phyloP scores from a whole-genome alignment of 2,888 invertebrate genomes.

The Protodeltote pygarga region DNA sequence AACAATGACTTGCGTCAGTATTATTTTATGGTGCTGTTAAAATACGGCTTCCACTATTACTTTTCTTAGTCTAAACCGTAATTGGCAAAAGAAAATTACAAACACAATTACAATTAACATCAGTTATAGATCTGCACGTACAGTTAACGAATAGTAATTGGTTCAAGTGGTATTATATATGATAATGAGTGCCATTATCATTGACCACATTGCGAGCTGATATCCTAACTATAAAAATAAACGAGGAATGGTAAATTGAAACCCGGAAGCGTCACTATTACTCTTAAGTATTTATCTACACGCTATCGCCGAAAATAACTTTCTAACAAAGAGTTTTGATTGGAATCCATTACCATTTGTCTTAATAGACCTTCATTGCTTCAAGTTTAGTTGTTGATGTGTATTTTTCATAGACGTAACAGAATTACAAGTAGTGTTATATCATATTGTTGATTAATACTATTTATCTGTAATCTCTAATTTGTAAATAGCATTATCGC shows the following conservation, averaged over 20 bases:
- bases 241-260: constrained; percentile 54
- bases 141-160: constrained; percentile 58
- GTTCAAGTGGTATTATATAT: constrained; percentile 46
- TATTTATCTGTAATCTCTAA: constrained; percentile 35
- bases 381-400: constrained; percentile 19
- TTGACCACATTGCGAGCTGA: constrained; percentile 48
- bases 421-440: constrained; percentile 22
- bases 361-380: constrained; percentile 27
- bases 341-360: constrained; percentile 53
- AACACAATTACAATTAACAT: constrained; percentile 34
- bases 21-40: constrained; percentile 14
- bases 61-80: constrained; percentile 8
- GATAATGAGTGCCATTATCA: constrained; percentile 59
- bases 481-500: constrained; percentile 38
- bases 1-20: constrained; percentile 14
- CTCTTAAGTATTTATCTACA: constrained; percentile 57
- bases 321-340: constrained; percentile 60
- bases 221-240: constrained; percentile 38
- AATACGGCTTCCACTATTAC: constrained; percentile 21
- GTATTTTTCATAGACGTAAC: constrained; percentile 9
- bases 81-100: constrained; percentile 35
- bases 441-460: constrained; percentile 35
- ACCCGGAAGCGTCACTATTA: constrained; percentile 64
- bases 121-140: constrained; percentile 47
- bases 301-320: constrained; percentile 57